A percentile compares a stretch with the other conserved stretches of the same genome.
phyloP scores from a whole-genome alignment of 2,888 invertebrate species.

The Zelleria hepariella region DNA sequence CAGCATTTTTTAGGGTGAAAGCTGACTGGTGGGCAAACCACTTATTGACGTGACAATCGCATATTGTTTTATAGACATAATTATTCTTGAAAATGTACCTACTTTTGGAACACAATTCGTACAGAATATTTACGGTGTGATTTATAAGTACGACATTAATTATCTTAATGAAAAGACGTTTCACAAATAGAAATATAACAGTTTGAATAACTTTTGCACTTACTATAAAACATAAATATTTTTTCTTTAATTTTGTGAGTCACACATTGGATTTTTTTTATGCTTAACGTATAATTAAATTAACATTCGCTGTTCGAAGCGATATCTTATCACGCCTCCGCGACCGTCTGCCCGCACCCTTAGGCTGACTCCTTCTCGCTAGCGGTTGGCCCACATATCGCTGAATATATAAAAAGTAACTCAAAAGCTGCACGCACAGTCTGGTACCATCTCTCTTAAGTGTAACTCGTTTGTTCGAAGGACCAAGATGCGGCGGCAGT shows the following conservation, averaged over 20 bases:
- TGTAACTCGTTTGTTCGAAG: constrained; percentile 44
- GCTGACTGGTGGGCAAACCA: not conserved
- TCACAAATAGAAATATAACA: no score
- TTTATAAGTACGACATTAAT: no score
- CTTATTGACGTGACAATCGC: not conserved
- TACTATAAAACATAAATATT: no score
- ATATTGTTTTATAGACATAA: not conserved
- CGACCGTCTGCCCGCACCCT: constrained; percentile 36
- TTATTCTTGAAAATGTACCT: not conserved
- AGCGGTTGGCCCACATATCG: constrained; percentile 68
- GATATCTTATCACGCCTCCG: constrained; percentile 17
- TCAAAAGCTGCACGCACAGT: constrained; percentile 47
- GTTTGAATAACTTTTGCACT: no score
- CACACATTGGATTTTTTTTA: no score
- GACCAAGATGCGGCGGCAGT: constrained; percentile 50
- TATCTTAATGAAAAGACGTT: no score
- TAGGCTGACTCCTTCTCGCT: constrained; percentile 41
- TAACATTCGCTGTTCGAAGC: no score
- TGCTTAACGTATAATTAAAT: no score
- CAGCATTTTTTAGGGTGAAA: not conserved
- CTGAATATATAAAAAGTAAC: constrained; percentile 60
- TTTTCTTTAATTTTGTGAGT: no score
- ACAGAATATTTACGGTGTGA: no score
- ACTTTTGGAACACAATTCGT: no score
- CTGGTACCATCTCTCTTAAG: constrained; percentile 39